These are phyloP conservation scores for Chelonia mydas DNA, from an alignment of 2,797 vertebrate genomes.

Conservation along the genomic window DNA sequence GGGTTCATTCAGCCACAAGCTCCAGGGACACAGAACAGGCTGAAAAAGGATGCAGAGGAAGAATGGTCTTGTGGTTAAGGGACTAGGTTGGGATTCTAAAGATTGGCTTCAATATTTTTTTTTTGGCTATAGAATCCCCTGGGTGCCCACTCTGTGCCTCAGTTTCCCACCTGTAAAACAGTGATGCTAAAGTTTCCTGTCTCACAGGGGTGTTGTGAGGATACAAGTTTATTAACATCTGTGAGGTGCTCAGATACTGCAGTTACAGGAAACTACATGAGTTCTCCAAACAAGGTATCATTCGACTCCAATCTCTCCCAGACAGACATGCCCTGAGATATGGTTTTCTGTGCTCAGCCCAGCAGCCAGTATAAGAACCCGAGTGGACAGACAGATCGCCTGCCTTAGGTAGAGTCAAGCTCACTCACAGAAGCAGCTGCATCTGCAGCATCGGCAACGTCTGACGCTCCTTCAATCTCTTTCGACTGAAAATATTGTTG, in stretches of 20 bases:
- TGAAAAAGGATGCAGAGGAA: accelerated
- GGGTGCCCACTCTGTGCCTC: neutral
- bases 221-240: neutral
- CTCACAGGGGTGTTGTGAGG: neutral
- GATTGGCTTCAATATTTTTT: neutral
- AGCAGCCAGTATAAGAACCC: accelerated
- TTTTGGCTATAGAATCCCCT: neutral
- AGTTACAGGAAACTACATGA: neutral
- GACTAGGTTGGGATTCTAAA: neutral
- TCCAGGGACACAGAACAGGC: accelerated
- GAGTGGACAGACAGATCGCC: neutral
- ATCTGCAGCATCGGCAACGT: conserved; percentile 89
- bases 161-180: neutral
- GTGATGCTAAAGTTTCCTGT: accelerated
- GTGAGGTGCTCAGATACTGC: accelerated
- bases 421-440: conserved; percentile 91
- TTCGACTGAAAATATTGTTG: conserved; percentile 92
- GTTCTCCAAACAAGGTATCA: neutral
- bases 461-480: conserved; percentile 89
- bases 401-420: neutral
- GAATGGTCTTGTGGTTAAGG: neutral
- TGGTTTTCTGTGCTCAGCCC: neutral
- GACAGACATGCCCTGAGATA: neutral
- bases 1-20: too few relatives aligned
- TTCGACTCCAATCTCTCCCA: neutral